These are phyloP conservation scores for Melanotaenia nigrans DNA, from an alignment of 2,797 vertebrate genomes.

Conservation along the genomic window DNA sequence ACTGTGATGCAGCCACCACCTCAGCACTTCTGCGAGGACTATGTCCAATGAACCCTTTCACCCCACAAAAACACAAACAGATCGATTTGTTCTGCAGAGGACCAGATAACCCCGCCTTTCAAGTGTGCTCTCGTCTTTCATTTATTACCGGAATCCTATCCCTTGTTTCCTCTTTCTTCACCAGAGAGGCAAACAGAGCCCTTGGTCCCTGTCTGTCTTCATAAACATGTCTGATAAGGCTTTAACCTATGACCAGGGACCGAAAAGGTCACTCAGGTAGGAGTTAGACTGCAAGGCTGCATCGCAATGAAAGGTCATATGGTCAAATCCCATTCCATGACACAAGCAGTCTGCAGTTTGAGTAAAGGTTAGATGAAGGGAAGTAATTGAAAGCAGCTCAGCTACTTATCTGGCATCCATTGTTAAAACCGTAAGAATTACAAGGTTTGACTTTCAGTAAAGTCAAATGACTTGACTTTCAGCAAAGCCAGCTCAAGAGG, in stretches of 20 bases:
- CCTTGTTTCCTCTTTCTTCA: slow-evolving; percentile 75
- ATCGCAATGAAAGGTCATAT: slow-evolving; percentile 30
- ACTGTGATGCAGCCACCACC: slow-evolving; percentile 53
- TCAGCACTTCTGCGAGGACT: slow-evolving; percentile 77
- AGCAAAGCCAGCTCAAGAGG: background rate
- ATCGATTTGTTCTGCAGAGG: slow-evolving; percentile 72
- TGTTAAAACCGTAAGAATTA: background rate
- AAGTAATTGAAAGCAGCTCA: background rate
- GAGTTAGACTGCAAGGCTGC: slow-evolving; percentile 17
- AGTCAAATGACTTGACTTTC: background rate
- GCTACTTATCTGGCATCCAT: background rate
- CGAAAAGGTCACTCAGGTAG: slow-evolving; percentile 52
- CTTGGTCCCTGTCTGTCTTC: slow-evolving; percentile 64
- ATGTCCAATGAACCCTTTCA: slow-evolving; percentile 78
- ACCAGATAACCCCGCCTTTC: slow-evolving; percentile 77
- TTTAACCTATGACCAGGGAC: slow-evolving; percentile 58
- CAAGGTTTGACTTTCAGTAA: background rate
- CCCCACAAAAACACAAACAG: slow-evolving; percentile 75
- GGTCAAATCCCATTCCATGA: slow-evolving; percentile 37
- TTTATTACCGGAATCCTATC: slow-evolving; percentile 76
- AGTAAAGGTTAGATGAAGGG: background rate
- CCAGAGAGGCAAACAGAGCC: slow-evolving; percentile 66
- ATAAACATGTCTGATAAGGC: slow-evolving; percentile 65
- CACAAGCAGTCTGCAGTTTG: slow-evolving; percentile 15
- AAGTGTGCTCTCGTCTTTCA: slow-evolving; percentile 78